Conservation (phyloP, 2,113 vertebrate genomes). For the Hemiprocne comata region DNA sequence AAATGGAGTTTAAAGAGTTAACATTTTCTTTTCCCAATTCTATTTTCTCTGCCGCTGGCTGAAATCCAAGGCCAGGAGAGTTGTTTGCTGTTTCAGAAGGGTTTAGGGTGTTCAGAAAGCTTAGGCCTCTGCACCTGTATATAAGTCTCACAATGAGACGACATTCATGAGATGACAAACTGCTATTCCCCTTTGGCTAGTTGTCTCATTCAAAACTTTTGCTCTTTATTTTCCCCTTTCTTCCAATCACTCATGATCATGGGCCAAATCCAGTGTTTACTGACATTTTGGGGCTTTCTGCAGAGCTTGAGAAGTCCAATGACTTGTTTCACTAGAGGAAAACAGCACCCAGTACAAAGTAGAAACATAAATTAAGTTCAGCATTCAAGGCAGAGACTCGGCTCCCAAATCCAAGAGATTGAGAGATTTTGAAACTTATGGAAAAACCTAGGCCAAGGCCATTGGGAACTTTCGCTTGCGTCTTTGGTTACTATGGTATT, state of each 20-base stretch:
- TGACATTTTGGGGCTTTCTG: background rate
- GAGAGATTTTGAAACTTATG: background rate
- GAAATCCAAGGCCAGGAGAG: background rate
- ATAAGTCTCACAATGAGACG: background rate
- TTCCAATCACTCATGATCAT: background rate
- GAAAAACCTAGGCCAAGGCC: background rate
- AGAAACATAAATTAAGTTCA: background rate
- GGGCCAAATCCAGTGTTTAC: background rate
- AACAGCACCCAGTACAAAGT: background rate
- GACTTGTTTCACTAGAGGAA: background rate
- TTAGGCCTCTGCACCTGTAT: constrained; percentile 10
- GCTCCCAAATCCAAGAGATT: background rate
- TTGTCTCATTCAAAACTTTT: background rate
- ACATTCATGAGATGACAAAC: background rate
- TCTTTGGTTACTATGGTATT: background rate
- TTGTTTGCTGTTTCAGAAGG: background rate
- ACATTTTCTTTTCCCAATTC: background rate
- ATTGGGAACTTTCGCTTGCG: background rate
- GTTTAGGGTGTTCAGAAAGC: background rate
- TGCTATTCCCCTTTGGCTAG: background rate
- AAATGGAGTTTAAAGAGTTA: background rate
- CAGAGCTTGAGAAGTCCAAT: background rate
- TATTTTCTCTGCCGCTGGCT: background rate
- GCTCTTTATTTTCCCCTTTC: background rate
- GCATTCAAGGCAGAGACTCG: background rate